These are phyloP conservation scores for Apistogramma diplotaenia DNA, from an alignment of 2,113 vertebrate genomes.

Conservation along the genomic window DNA sequence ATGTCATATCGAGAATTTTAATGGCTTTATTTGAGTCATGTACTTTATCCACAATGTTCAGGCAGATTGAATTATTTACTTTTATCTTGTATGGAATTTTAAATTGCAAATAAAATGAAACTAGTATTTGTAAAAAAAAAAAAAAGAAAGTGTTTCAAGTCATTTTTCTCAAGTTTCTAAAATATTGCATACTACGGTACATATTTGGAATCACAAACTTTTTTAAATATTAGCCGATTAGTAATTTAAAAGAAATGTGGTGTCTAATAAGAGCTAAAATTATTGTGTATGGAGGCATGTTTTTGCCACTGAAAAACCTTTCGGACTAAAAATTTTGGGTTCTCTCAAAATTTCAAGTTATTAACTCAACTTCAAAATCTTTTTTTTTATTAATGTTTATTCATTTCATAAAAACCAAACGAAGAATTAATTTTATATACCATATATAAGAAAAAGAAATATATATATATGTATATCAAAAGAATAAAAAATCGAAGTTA, in stretches of 20 bases:
- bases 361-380: too few species aligned
- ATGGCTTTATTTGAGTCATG: conserved; percentile 62
- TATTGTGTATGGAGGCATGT: not conserved
- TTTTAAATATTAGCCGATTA: not conserved
- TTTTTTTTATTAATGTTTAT: too few species aligned
- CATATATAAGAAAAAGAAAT: too few species aligned
- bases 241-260: not conserved
- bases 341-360: too few species aligned
- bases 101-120: conserved; percentile 77
- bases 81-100: conserved; percentile 79
- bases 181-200: too few species aligned
- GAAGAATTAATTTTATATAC: too few species aligned
- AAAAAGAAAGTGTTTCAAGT: conserved; percentile 25
- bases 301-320: not conserved
- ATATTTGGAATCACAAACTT: not conserved
- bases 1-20: conserved; percentile 50
- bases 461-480: too few species aligned
- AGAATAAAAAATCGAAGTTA: too few species aligned
- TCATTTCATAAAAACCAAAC: too few species aligned
- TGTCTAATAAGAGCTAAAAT: not conserved
- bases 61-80: conserved; percentile 73
- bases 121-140: conserved; percentile 79
- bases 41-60: conserved; percentile 56
- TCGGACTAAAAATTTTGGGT: not conserved
- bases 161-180: not conserved